Evolutionary conservation across 2,797 vertebrate genomes (phyloP).

Genomic region (Darevskia nairensis): DNA sequence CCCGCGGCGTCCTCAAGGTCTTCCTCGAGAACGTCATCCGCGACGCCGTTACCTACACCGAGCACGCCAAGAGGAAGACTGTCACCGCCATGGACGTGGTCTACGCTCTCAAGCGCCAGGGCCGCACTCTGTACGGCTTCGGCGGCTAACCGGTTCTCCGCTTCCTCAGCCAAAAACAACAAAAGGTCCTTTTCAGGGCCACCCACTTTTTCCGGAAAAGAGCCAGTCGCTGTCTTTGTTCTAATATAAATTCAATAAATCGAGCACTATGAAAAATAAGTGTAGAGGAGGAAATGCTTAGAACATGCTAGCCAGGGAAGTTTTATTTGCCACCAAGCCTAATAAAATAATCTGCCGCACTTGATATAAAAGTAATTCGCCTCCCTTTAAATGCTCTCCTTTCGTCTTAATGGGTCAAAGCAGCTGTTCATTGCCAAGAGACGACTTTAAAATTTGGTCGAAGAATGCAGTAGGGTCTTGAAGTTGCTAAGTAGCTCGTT

Average conservation of each 20-base stretch:
- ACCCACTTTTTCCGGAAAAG: not conserved
- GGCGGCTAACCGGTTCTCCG: not conserved
- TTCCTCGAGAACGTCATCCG: conserved; percentile 24
- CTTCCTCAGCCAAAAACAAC: no score
- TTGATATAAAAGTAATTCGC: no score
- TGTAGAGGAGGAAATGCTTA: no score
- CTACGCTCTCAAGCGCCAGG: conserved; percentile 22
- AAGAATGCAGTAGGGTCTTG: no score
- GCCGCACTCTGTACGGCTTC: conserved; percentile 11
- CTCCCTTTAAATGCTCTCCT: not conserved
- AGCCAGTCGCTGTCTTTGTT: not conserved
- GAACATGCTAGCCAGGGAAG: no score
- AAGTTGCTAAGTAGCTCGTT: not conserved
- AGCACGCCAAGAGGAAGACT: conserved; percentile 25
- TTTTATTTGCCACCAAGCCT: no score
- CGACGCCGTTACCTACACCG: conserved; percentile 15
- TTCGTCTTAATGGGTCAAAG: not conserved
- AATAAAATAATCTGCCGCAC: no score
- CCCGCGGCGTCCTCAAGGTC: conserved; percentile 4
- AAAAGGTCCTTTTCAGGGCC: conserved; percentile 34
- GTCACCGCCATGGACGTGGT: conserved; percentile 29
- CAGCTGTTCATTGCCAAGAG: not conserved
- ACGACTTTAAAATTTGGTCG: no score
- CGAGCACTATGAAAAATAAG: no score
- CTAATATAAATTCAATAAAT: no score